Evolutionary conservation across 1,140 invertebrate species (phyloP), one percentile per base, ranked within the genome.

Genomic region (Macrocentrus cingulum): DNA sequence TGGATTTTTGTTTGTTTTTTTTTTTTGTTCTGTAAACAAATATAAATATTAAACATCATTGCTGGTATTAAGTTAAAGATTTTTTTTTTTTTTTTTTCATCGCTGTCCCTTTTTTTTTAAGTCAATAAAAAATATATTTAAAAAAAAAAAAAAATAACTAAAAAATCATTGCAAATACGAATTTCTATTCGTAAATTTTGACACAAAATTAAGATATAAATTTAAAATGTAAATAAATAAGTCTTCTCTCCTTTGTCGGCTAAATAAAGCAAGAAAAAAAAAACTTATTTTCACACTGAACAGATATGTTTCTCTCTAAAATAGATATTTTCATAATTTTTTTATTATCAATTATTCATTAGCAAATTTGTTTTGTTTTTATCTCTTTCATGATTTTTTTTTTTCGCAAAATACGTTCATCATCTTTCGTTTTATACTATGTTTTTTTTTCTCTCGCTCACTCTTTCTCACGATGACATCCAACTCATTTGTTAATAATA

Each of bases 271-370:
- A 52, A 53, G 50, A 63, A 42, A 46, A 60, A 68, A 57, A 32
- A 16, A 60, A 36, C 53, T 11, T 11, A 55, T 60, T 59, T 34
- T 51, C 56, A 63, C 70, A 65, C 57, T 44, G 58, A 70, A 67
- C 65, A 63, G 63, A 73, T 69, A 70, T 71, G 69, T 69, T 62
- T 67, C 29, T 71, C 62, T 70, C 55, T 64, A 68, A 70, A 71
- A 66, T 67, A 70, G 63, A 71, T 65, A 29, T 59, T 70, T 68
- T 48, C 55, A 54, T 58, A 67, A 37, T 63, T 65, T 62, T 59
- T 54, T 59, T 50, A 39, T 62, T 63, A 55, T 63, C 61, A 61
- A 66, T 61, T 56, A 62, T 34, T 67, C 61, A 63, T 68, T 65
- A 66, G 59, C 46, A 62, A 53, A 53, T 29, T 29, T 29, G 25